phyloP scores from a whole-genome alignment of 2,113 vertebrate genomes.

The Cinclus mexicanus region DNA sequence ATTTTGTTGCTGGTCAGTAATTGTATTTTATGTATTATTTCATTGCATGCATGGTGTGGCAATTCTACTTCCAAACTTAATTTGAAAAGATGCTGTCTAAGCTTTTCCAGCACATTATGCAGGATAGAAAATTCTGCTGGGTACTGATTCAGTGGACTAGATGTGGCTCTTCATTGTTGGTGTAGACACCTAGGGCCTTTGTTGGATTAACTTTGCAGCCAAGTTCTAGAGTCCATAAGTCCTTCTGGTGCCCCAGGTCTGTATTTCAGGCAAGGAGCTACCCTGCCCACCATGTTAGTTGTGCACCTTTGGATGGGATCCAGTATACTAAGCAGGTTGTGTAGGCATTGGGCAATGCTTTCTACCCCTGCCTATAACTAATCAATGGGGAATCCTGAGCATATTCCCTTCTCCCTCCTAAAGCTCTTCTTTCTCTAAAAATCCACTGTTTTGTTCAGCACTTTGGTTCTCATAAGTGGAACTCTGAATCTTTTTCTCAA shows the following conservation, averaged over 20 bases:
- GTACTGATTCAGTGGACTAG: not conserved
- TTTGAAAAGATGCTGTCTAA: not conserved
- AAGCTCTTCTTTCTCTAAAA: not conserved
- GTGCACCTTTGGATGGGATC: not conserved
- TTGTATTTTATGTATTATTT: not conserved
- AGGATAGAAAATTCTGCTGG: not conserved
- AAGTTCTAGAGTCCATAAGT: not conserved
- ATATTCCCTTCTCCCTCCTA: not conserved
- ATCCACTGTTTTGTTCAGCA: not conserved
- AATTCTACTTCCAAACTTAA: not conserved
- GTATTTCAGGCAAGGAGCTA: not conserved
- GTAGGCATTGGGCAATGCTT: not conserved
- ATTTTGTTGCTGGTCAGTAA: slow-evolving; percentile 90
- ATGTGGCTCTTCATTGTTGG: not conserved
- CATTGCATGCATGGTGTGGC: not conserved
- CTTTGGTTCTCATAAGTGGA: not conserved
- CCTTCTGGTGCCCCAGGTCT: not conserved
- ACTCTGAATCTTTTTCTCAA: not conserved
- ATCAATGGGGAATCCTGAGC: not conserved
- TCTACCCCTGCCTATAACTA: not conserved
- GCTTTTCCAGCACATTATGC: not conserved
- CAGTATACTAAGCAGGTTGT: not conserved
- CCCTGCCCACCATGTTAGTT: not conserved
- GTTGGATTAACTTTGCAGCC: not conserved
- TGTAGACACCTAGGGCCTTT: not conserved